These are phyloP conservation scores for Odontothrips loti DNA, from an alignment of 2,888 invertebrate genomes.

Conservation along the genomic window DNA sequence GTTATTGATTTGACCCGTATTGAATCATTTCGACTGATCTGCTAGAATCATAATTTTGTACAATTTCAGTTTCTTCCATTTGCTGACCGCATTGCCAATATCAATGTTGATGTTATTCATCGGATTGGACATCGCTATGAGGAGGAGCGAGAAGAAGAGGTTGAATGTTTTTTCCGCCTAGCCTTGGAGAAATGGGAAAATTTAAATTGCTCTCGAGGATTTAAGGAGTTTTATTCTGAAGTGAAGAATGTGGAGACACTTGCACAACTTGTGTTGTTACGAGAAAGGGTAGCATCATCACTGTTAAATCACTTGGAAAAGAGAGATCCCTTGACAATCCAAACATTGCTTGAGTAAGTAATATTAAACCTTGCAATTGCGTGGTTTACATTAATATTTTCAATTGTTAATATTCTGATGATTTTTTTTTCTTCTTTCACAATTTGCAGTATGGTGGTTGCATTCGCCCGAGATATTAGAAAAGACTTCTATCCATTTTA, in stretches of 20 bases:
- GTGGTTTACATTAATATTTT: slow-evolving; percentile 1
- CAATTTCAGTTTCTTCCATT: slow-evolving; percentile 76
- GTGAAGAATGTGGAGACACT: slow-evolving; percentile 71
- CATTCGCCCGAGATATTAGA: slow-evolving; percentile 80
- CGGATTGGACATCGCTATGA: slow-evolving; percentile 74
- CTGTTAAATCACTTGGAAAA: slow-evolving; percentile 68
- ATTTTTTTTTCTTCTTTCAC: slow-evolving; percentile 36
- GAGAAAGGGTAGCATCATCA: slow-evolving; percentile 68
- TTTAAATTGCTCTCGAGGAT: slow-evolving; percentile 80
- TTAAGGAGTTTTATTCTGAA: slow-evolving; percentile 69
- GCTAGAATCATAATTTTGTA: slow-evolving; percentile 33
- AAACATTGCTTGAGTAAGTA: slow-evolving; percentile 81
- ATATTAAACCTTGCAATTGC: slow-evolving; percentile 29
- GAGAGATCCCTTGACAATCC: slow-evolving; percentile 67
- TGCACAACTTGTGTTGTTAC: slow-evolving; percentile 75
- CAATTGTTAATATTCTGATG: background rate
- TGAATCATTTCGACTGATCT: background rate
- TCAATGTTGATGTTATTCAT: slow-evolving; percentile 84
- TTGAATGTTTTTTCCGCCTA: slow-evolving; percentile 68
- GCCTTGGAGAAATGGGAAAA: slow-evolving; percentile 84
- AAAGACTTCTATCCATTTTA: slow-evolving; percentile 87
- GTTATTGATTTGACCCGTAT: background rate
- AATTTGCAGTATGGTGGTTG: slow-evolving; percentile 67
- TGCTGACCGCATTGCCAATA: slow-evolving; percentile 76
- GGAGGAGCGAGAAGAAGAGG: slow-evolving; percentile 57